A percentile compares a stretch with the other conserved stretches of the same genome.
Evolutionary conservation across 1,140 invertebrate species (phyloP).

Genomic region (Neodiprion virginianus): DNA sequence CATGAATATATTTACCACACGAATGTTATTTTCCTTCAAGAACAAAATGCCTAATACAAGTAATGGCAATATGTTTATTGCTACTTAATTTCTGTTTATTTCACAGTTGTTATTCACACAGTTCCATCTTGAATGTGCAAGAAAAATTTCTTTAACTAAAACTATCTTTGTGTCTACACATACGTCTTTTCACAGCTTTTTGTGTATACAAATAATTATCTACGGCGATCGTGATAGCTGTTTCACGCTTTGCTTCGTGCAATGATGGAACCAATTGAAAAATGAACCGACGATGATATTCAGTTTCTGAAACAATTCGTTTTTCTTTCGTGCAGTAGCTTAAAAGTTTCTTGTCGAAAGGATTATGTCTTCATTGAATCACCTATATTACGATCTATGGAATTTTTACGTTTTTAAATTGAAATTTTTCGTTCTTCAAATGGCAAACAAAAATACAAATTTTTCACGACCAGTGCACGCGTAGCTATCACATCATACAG

Average conservation of each 20-base stretch:
- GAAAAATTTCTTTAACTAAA: background rate
- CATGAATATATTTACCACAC: background rate
- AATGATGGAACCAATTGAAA: background rate
- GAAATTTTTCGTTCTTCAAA: too few relatives aligned
- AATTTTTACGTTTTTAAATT: too few relatives aligned
- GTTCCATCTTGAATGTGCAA: conserved; percentile 1
- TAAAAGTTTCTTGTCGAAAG: too few relatives aligned
- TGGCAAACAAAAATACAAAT: too few relatives aligned
- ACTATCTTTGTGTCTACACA: conserved; percentile 5
- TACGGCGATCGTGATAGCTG: background rate
- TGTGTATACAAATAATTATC: background rate
- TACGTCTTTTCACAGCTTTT: background rate
- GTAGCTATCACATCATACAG: too few relatives aligned
- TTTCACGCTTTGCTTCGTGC: background rate
- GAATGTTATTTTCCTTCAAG: background rate
- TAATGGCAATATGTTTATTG: background rate
- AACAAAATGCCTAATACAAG: background rate
- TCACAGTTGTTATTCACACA: background rate
- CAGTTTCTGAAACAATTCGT: background rate
- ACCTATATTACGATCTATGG: too few relatives aligned
- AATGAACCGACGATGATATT: background rate
- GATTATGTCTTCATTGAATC: too few relatives aligned
- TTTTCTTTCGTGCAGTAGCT: too few relatives aligned
- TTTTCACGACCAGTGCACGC: too few relatives aligned
- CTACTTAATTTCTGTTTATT: background rate